Evolutionary conservation across 2,888 invertebrate species (phyloP).

Genomic region (Apodemia mormo): DNA sequence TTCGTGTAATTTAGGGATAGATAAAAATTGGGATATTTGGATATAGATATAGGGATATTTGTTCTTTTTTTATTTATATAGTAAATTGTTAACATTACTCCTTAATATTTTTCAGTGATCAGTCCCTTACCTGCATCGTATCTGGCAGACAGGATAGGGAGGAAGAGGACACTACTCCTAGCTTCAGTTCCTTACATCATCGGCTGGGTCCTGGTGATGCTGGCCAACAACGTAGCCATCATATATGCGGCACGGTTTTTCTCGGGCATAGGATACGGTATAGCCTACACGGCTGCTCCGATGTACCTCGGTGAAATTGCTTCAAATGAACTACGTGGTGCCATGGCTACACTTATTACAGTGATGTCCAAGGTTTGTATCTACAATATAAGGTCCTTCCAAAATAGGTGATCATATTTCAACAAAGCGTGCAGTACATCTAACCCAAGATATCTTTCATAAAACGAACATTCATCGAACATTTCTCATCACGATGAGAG

Average conservation of each 20-base stretch:
- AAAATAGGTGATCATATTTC: too few relatives aligned
- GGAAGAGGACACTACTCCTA: conserved; percentile 83
- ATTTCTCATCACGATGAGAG: too few relatives aligned
- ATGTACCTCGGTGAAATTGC: conserved; percentile 85
- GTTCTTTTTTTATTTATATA: too few relatives aligned
- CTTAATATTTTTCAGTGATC: conserved; percentile 64
- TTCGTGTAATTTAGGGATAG: too few relatives aligned
- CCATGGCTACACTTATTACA: conserved; percentile 83
- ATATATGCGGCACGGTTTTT: conserved; percentile 83
- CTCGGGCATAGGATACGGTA: conserved; percentile 83
- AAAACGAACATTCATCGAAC: too few relatives aligned
- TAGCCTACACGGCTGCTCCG: conserved; percentile 82
- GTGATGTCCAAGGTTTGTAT: conserved; percentile 76
- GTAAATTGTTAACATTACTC: neutral
- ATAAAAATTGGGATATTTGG: too few relatives aligned
- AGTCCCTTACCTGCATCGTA: conserved; percentile 84
- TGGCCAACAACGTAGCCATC: conserved; percentile 78
- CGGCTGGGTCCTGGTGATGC: conserved; percentile 84
- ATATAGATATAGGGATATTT: too few relatives aligned
- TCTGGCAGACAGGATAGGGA: conserved; percentile 84
- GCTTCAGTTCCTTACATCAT: conserved; percentile 82
- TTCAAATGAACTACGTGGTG: conserved; percentile 80
- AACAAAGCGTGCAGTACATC: too few relatives aligned
- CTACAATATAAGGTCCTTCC: too few relatives aligned
- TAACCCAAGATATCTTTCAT: too few relatives aligned